Evolutionary conservation across 1,140 invertebrate genomes (phyloP).

Genomic region (Acyrthosiphon pisum): DNA sequence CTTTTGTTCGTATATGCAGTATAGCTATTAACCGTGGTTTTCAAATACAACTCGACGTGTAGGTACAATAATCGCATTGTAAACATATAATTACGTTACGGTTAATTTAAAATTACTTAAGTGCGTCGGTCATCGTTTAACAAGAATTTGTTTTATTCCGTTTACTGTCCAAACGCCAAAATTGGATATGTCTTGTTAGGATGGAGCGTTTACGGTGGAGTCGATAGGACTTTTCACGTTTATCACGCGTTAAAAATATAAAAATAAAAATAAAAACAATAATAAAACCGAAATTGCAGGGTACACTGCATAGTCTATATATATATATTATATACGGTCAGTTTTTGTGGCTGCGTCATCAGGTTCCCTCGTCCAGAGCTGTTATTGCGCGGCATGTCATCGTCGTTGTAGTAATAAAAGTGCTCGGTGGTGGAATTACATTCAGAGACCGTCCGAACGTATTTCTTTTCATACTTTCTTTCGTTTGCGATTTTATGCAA

Average conservation of each 20-base stretch:
- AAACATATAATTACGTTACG: no score
- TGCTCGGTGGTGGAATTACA: neutral
- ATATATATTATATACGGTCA: neutral
- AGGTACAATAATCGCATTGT: no score
- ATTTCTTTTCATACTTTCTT: neutral
- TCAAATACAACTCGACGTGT: no score
- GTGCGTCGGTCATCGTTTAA: no score
- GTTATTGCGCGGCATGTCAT: neutral
- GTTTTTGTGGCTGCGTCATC: slow-evolving; percentile 11
- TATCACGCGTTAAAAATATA: neutral
- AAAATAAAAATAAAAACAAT: neutral
- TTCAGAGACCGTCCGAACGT: neutral
- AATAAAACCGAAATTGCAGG: neutral
- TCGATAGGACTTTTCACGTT: neutral
- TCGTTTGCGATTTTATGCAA: slow-evolving; percentile 4
- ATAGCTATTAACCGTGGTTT: no score
- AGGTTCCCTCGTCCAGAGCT: neutral
- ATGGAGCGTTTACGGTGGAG: neutral
- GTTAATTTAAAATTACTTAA: no score
- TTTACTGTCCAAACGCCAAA: neutral
- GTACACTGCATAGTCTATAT: neutral
- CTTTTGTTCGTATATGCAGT: no score
- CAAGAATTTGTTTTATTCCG: no score
- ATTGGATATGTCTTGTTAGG: neutral
- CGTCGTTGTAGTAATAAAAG: neutral